Percentiles rank a stretch among this genome's conserved stretches.
Conservation (phyloP, 2,888 invertebrate species). For the Uloborus plumipes region DNA sequence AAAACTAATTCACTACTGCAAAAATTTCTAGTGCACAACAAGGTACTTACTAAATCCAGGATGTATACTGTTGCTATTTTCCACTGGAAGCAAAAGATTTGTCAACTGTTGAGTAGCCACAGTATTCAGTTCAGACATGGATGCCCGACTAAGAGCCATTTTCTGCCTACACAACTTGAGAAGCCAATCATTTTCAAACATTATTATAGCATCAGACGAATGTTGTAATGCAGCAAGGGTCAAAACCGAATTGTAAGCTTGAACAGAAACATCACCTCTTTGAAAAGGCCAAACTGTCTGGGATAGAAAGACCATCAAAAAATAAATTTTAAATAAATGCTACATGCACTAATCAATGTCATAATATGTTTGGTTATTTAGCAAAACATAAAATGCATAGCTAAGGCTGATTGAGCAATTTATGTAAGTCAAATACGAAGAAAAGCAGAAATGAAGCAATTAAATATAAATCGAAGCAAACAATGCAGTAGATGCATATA, state of each 20-base stretch:
- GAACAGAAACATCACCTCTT: slow-evolving; percentile 72
- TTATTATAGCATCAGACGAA: slow-evolving; percentile 70
- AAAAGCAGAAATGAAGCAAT: too few relatives aligned
- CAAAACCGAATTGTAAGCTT: slow-evolving; percentile 72
- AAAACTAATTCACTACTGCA: too few relatives aligned
- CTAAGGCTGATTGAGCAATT: too few relatives aligned
- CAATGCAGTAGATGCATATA: too few relatives aligned
- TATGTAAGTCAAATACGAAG: too few relatives aligned
- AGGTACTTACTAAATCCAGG: slow-evolving; percentile 45
- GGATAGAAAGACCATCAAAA: slow-evolving; percentile 53
- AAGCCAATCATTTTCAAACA: slow-evolving; percentile 72
- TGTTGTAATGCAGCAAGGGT: slow-evolving; percentile 71
- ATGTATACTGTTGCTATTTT: slow-evolving; percentile 4
- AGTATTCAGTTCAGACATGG: slow-evolving; percentile 67
- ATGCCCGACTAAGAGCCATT: slow-evolving; percentile 70
- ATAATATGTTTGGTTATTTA: too few relatives aligned
- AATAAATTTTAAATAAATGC: neutral
- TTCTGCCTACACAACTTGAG: slow-evolving; percentile 71
- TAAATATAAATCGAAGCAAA: too few relatives aligned
- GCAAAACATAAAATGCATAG: too few relatives aligned
- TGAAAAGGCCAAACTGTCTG: slow-evolving; percentile 72
- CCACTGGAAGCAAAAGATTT: slow-evolving; percentile 45
- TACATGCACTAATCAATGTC: neutral
- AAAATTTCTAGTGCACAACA: too few relatives aligned
- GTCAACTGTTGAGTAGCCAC: slow-evolving; percentile 50